phyloP scores from a whole-genome alignment of 2,888 invertebrate genomes.

The Tiliacea aurago region DNA sequence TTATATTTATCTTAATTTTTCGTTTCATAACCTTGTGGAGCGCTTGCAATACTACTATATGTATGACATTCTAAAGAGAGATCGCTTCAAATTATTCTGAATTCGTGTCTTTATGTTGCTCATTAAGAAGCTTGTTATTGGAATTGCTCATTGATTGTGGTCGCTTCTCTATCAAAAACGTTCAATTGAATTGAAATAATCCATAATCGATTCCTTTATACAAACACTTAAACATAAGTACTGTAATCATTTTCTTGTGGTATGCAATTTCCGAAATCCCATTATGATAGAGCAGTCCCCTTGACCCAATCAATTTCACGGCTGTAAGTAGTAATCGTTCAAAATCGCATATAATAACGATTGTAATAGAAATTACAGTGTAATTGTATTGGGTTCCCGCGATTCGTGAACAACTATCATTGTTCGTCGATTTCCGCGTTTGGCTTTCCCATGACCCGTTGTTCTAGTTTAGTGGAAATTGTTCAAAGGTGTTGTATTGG shows the following conservation, averaged over 20 bases:
- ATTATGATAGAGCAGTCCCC: constrained; percentile 32
- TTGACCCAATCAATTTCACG: constrained; percentile 54
- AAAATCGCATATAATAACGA: constrained; percentile 56
- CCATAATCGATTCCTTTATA: constrained; percentile 22
- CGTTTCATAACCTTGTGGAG: too few relatives aligned
- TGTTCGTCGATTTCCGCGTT: constrained; percentile 73
- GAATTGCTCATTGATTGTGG: background rate
- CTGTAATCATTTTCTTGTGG: constrained; percentile 28
- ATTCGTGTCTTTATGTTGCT: background rate
- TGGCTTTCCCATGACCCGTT: constrained; percentile 78
- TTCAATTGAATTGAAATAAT: constrained; percentile 3
- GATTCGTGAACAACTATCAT: constrained; percentile 60
- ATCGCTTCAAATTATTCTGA: background rate
- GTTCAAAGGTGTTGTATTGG: constrained; percentile 65
- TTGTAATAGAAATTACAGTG: constrained; percentile 59
- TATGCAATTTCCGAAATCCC: constrained; percentile 23
- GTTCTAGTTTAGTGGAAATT: constrained; percentile 74
- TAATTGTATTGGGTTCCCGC: constrained; percentile 61
- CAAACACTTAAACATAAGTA: constrained; percentile 14
- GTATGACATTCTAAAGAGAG: too few relatives aligned
- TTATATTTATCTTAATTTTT: too few relatives aligned
- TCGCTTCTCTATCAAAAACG: constrained; percentile 14
- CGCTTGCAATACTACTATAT: too few relatives aligned
- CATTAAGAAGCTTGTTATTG: constrained; percentile 11
- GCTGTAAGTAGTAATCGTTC: constrained; percentile 34